Percentiles rank a stretch among this genome's conserved stretches.
phyloP scores from a whole-genome alignment of 2,797 vertebrate genomes.

The Cossypha heuglini region DNA sequence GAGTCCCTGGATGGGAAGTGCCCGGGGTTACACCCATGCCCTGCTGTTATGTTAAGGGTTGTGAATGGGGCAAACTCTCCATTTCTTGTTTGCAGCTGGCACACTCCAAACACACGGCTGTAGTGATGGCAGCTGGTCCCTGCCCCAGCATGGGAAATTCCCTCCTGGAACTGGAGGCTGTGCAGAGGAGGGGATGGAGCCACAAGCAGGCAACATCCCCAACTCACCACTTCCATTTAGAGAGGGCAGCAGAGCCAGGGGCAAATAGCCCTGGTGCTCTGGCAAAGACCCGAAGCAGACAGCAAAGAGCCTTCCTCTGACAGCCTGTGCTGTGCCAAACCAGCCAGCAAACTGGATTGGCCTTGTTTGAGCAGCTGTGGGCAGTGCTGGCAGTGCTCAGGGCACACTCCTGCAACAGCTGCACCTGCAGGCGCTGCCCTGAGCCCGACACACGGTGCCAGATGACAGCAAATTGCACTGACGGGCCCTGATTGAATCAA shows the following conservation, averaged over 20 bases:
- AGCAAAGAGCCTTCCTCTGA: rapidly evolving
- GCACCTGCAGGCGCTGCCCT: background rate
- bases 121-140: rapidly evolving
- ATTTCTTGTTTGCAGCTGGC: background rate
- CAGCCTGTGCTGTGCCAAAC: rapidly evolving
- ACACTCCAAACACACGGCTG: background rate
- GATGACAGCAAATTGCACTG: background rate
- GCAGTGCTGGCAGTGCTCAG: background rate
- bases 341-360: background rate
- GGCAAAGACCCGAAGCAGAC: background rate
- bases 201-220: background rate
- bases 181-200: background rate
- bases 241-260: background rate
- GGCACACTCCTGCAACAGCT: background rate
- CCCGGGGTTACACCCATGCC: background rate
- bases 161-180: rapidly evolving
- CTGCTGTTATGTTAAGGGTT: background rate
- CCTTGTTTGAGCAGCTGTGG: background rate
- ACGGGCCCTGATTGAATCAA: background rate
- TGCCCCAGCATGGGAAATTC: background rate
- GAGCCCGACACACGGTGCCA: background rate
- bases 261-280: background rate
- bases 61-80: background rate
- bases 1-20: background rate
- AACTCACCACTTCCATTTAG: rapidly evolving